phyloP scores from a whole-genome alignment of 2,888 invertebrate genomes.

The Thereva unica region DNA sequence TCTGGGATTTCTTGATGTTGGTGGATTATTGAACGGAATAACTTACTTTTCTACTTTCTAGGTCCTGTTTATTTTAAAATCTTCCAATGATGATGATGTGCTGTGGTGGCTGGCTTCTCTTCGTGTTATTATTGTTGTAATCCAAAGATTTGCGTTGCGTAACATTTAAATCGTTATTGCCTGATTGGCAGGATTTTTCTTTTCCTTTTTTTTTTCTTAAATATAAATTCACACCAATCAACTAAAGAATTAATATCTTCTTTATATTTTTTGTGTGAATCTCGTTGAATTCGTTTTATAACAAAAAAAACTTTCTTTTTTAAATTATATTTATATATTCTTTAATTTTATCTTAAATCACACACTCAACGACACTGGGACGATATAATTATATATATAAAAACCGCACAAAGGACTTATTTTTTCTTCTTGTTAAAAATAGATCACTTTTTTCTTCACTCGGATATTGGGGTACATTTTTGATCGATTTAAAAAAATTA shows the following conservation, averaged over 20 bases:
- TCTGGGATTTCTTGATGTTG: too few species aligned
- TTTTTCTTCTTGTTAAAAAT: constrained; percentile 23
- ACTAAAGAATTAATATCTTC: too few species aligned
- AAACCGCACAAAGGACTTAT: too few species aligned
- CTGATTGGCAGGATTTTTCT: neutral
- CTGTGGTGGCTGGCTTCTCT: constrained; percentile 1
- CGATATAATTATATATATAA: too few species aligned
- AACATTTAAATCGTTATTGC: constrained; percentile 18
- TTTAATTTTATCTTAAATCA: too few species aligned
- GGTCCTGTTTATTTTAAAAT: neutral
- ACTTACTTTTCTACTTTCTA: constrained; percentile 7
- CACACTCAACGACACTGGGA: too few species aligned
- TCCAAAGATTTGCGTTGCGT: constrained; percentile 32
- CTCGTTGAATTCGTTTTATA: too few species aligned
- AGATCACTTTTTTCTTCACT: constrained; percentile 28
- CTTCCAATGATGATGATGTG: constrained; percentile 1
- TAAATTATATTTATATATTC: too few species aligned
- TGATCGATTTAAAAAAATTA: constrained; percentile 1
- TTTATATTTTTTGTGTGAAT: too few species aligned
- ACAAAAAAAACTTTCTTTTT: too few species aligned
- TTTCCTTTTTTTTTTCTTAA: neutral
- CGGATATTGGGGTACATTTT: constrained; percentile 27
- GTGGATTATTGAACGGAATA: too few species aligned
- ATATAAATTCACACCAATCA: neutral
- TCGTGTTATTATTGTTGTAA: constrained; percentile 18